phyloP scores from a whole-genome alignment of 2,888 invertebrate species.

The Lithodes maja region DNA sequence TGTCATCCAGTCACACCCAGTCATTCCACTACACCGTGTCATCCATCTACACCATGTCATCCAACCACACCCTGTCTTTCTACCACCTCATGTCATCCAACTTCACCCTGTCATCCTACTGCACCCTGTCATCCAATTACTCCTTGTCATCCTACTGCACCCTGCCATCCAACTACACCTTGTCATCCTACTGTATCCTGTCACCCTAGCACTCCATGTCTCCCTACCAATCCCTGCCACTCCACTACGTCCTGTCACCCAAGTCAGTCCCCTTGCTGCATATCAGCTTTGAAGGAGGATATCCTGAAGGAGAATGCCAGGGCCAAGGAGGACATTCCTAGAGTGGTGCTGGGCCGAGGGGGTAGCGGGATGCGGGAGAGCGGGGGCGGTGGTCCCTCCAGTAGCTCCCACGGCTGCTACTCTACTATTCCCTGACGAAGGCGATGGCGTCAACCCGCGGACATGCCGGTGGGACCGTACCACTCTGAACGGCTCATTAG shows the following conservation, averaged over 20 bases:
- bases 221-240: background rate
- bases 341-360: background rate
- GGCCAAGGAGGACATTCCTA: slow-evolving; percentile 18
- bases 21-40: background rate
- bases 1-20: background rate
- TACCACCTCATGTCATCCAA: background rate
- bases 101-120: background rate
- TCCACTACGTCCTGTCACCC: background rate
- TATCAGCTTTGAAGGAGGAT: slow-evolving; percentile 44
- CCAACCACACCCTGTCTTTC: too few species aligned
- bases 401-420: slow-evolving; percentile 44
- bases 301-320: slow-evolving; percentile 37
- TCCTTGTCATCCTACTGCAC: too few species aligned
- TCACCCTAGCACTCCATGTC: slow-evolving; percentile 18
- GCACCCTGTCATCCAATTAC: background rate
- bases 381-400: slow-evolving; percentile 23
- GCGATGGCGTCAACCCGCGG: slow-evolving; percentile 18
- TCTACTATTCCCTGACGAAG: slow-evolving; percentile 18
- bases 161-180: background rate
- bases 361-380: background rate
- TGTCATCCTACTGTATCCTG: background rate
- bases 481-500: slow-evolving; percentile 76
- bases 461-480: slow-evolving; percentile 54
- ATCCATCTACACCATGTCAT: too few species aligned
- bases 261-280: slow-evolving; percentile 43